These are phyloP conservation scores for Pseudococcus jackbeardsleyi DNA, from an alignment of 2,888 invertebrate species.

Conservation along the genomic window DNA sequence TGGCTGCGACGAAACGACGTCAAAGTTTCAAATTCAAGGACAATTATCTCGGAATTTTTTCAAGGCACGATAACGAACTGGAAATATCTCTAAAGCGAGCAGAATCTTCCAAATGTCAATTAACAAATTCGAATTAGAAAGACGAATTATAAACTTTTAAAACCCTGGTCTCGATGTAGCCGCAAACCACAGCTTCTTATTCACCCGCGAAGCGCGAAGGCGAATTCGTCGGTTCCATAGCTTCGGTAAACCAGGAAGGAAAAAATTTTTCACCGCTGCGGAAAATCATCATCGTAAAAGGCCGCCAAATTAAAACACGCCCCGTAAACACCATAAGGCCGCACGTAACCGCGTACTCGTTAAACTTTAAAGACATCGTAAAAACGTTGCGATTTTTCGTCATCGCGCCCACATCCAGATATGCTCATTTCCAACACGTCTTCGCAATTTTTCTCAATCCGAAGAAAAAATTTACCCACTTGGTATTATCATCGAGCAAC, in stretches of 20 bases:
- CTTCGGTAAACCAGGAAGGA: not conserved
- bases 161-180: not conserved
- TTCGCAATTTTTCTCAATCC: not conserved
- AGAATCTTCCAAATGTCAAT: not conserved
- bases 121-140: not conserved
- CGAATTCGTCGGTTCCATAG: not conserved
- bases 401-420: not conserved
- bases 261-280: not conserved
- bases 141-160: not conserved
- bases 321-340: conserved; percentile 5
- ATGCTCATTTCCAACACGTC: not conserved
- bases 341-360: conserved; percentile 10
- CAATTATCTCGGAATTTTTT: not conserved
- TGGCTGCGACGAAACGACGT: not conserved
- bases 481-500: not conserved
- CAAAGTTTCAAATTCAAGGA: not conserved
- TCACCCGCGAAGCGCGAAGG: not conserved
- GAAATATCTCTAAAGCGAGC: not conserved
- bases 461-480: not conserved
- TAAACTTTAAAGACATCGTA: conserved; percentile 37
- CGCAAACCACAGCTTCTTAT: not conserved
- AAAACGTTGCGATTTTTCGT: conserved; percentile 27
- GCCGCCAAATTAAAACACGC: conserved; percentile 26
- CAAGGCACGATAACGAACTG: not conserved
- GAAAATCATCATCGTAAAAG: conserved; percentile 13